Conservation (phyloP, 1,140 invertebrate genomes). For the Bradysia coprophila region DNA sequence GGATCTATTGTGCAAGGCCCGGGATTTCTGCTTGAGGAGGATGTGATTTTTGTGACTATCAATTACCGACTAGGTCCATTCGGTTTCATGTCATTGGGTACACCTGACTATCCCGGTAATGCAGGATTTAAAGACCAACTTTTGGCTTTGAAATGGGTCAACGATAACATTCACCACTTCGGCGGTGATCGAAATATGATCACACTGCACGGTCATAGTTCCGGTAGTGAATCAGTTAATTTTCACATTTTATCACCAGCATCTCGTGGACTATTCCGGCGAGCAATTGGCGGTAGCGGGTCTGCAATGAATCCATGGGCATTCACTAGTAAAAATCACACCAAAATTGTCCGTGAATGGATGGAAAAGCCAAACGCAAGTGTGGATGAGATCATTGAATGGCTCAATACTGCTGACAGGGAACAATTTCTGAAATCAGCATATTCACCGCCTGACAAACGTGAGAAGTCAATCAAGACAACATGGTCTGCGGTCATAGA, state of each 20-base stretch:
- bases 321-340: slow-evolving; percentile 11
- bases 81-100: slow-evolving; percentile 37
- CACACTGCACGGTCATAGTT: slow-evolving; percentile 32
- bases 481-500: background rate
- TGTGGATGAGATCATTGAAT: background rate
- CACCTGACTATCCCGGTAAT: slow-evolving; percentile 21
- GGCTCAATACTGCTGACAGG: background rate
- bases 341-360: background rate
- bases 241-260: slow-evolving; percentile 25
- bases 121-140: slow-evolving; percentile 30
- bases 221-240: slow-evolving; percentile 28
- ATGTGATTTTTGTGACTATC: slow-evolving; percentile 46
- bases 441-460: background rate
- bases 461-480: background rate
- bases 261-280: slow-evolving; percentile 28
- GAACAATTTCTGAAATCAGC: background rate
- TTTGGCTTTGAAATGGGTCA: slow-evolving; percentile 26
- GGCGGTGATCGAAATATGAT: too few species aligned
- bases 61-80: slow-evolving; percentile 50
- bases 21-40: slow-evolving; percentile 40
- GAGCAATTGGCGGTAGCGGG: slow-evolving; percentile 39
- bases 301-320: slow-evolving; percentile 48
- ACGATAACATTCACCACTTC: too few species aligned
- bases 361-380: background rate
- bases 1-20: slow-evolving; percentile 32